A percentile compares a stretch with the other conserved stretches of the same genome.
Evolutionary conservation across 2,797 vertebrate genomes (phyloP).

Genomic region (Tamandua tetradactyla): DNA sequence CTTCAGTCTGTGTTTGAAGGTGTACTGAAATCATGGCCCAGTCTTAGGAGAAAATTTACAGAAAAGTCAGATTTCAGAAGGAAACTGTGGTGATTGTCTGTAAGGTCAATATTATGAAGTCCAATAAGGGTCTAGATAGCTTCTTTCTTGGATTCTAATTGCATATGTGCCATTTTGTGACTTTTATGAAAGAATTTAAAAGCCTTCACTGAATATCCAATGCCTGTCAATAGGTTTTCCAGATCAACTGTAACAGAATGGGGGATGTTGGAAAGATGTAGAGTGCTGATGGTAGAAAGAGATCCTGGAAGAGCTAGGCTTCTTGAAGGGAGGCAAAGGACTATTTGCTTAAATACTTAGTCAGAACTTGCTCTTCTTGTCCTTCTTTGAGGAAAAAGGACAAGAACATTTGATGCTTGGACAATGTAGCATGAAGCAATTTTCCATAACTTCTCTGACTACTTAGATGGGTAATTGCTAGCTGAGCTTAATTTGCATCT

Average conservation of each 20-base stretch:
- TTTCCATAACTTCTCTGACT: slow-evolving; percentile 94
- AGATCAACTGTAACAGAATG: slow-evolving; percentile 88
- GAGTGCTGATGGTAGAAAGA: slow-evolving; percentile 93
- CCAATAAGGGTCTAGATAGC: slow-evolving; percentile 93
- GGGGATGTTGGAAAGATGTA: slow-evolving; percentile 94
- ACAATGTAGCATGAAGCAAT: slow-evolving; percentile 89
- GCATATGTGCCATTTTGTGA: slow-evolving; percentile 94
- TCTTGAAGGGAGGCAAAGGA: slow-evolving; percentile 94
- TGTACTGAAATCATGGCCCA: slow-evolving; percentile 79
- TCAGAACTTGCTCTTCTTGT: slow-evolving; percentile 90
- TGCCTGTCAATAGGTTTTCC: slow-evolving; percentile 90
- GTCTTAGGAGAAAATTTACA: slow-evolving; percentile 76
- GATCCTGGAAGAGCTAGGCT: slow-evolving; percentile 93
- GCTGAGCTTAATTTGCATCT: slow-evolving; percentile 91
- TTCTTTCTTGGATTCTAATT: slow-evolving; percentile 93
- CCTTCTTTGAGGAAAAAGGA: slow-evolving; percentile 92
- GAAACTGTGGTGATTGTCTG: slow-evolving; percentile 92
- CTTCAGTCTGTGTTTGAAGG: slow-evolving; percentile 84
- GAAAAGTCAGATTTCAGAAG: slow-evolving; percentile 91
- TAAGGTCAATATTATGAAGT: slow-evolving; percentile 93
- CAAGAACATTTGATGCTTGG: slow-evolving; percentile 91
- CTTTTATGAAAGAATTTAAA: slow-evolving; percentile 95
- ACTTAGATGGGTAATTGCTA: slow-evolving; percentile 92
- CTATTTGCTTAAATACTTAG: slow-evolving; percentile 92
- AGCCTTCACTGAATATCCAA: slow-evolving; percentile 91